These are phyloP conservation scores for Pristionchus entomophagus DNA, from an alignment of 2,888 invertebrate genomes.

Conservation along the genomic window DNA sequence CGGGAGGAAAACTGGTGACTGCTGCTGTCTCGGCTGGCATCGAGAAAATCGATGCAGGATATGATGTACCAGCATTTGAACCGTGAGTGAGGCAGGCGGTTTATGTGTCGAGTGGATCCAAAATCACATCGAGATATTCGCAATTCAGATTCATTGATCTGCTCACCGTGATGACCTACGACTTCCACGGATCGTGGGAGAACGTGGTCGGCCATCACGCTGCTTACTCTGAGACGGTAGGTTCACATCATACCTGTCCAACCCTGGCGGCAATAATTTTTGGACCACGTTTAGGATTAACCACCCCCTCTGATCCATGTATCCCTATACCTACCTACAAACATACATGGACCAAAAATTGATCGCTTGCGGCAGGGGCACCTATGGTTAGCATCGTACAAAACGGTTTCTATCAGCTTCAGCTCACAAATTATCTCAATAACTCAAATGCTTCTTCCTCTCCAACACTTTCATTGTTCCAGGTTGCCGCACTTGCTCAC, in stretches of 20 bases:
- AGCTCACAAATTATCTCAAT: no score
- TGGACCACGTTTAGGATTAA: no score
- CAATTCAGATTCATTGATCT: conserved; percentile 12
- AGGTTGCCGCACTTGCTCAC: conserved; percentile 25
- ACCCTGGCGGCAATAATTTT: no score
- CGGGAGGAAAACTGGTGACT: conserved; percentile 10
- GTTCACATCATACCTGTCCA: not conserved
- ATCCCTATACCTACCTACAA: no score
- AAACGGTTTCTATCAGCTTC: no score
- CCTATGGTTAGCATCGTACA: no score
- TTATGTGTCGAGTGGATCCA: not conserved
- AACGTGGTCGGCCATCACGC: conserved; percentile 38
- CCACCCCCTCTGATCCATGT: no score
- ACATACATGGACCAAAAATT: no score
- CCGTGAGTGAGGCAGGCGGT: not conserved
- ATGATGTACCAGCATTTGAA: conserved; percentile 36
- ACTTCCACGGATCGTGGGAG: conserved; percentile 45
- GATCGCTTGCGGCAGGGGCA: no score
- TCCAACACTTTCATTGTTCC: no score
- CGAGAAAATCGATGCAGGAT: conserved; percentile 39
- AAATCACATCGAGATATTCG: not conserved
- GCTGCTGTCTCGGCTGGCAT: conserved; percentile 35
- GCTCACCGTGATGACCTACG: conserved; percentile 39
- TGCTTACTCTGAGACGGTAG: not conserved
- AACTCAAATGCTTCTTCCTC: not conserved